Evolutionary conservation across 2,888 invertebrate genomes (phyloP).

Genomic region (Sthenelais limicola): DNA sequence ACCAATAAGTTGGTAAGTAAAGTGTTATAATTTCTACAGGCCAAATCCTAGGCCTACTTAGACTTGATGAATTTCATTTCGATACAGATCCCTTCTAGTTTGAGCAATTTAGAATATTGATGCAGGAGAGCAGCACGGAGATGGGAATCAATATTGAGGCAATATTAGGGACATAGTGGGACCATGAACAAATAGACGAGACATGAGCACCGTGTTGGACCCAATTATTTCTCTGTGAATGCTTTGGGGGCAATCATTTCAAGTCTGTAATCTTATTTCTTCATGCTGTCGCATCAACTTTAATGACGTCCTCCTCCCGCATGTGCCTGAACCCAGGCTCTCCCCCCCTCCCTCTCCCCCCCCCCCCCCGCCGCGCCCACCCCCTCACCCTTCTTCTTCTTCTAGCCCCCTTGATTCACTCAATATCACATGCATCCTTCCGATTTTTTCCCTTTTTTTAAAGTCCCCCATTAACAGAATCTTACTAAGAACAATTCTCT

Average conservation of each 20-base stretch:
- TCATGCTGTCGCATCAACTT: conserved; percentile 30
- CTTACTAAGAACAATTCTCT: too few species aligned
- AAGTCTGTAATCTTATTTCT: conserved; percentile 24
- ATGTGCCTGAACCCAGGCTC: not conserved
- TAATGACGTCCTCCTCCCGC: not conserved
- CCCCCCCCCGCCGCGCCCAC: not conserved
- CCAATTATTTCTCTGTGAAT: conserved; percentile 15
- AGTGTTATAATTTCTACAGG: too few species aligned
- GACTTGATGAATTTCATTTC: too few species aligned
- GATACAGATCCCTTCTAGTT: too few species aligned
- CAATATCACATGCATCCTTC: not conserved
- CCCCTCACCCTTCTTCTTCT: not conserved
- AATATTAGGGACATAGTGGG: conserved; percentile 20
- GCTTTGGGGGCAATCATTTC: not conserved
- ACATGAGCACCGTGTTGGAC: not conserved
- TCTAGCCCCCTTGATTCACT: not conserved
- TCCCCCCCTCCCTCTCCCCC: not conserved
- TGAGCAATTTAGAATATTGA: too few species aligned
- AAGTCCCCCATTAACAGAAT: too few species aligned
- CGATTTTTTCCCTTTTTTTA: too few species aligned
- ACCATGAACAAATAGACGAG: conserved; percentile 1
- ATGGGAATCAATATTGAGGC: not conserved
- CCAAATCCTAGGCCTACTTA: too few species aligned
- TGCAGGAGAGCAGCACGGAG: conserved; percentile 4
- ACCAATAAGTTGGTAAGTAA: too few species aligned